These are phyloP conservation scores for Orthosia incerta DNA, from an alignment of 2,888 invertebrate genomes.

Conservation along the genomic window DNA sequence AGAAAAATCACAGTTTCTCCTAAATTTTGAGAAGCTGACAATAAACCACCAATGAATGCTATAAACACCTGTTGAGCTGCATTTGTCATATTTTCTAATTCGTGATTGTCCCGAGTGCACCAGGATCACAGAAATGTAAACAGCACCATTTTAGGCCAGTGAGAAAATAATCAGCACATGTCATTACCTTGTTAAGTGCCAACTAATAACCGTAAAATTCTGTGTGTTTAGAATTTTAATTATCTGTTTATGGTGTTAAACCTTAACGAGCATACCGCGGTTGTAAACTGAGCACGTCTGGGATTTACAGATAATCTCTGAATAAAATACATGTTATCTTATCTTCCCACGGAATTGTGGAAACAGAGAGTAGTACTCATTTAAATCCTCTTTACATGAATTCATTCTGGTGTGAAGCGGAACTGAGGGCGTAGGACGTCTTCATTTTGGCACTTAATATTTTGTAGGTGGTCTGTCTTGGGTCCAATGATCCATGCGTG, in stretches of 20 bases:
- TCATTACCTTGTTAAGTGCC: constrained; percentile 46
- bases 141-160: constrained; percentile 4
- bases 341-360: constrained; percentile 49
- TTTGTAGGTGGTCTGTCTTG: neutral
- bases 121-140: constrained; percentile 30
- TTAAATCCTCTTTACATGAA: constrained; percentile 9
- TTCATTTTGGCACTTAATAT: neutral
- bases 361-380: constrained; percentile 17
- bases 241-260: constrained; percentile 38
- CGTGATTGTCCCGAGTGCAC: neutral
- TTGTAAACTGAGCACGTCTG: constrained; percentile 51
- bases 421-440: neutral
- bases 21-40: no score
- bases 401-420: constrained; percentile 24
- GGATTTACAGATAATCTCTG: constrained; percentile 53
- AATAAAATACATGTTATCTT: constrained; percentile 40
- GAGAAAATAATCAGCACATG: constrained; percentile 31
- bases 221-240: constrained; percentile 48
- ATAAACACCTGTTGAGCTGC: no score
- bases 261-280: constrained; percentile 5
- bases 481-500: neutral
- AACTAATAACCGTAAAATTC: constrained; percentile 51
- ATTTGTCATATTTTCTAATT: neutral
- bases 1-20: neutral
- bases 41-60: no score